Evolutionary conservation across 64 coral and sea anemone genomes (phyloP), one percentile per base, ranked within the genome.

Genomic region (Stichodactyla mertensii): DNA sequence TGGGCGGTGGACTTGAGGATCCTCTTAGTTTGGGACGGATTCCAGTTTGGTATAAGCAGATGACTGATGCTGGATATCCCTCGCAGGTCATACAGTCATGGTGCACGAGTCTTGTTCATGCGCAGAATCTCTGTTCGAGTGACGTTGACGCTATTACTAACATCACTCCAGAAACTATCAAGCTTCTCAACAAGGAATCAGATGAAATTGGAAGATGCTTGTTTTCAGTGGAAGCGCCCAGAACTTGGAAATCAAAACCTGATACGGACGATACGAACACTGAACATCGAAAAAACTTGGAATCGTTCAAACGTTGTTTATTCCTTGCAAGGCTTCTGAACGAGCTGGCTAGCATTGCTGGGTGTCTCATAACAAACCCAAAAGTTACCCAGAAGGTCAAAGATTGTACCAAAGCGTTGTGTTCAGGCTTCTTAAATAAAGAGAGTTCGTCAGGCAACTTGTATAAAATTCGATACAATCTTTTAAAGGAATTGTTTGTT

Each of bases 121-220:
- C 82, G 4, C 9, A 79, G 5, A 58, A 86, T 12, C 57, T 90
- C 8, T 78, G 53, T 18, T 90, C 89, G 4, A 83, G 83, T 7
- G 89, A 90, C 18, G 71, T 90, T 66, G 82, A 90, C 19, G 82
- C 82, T 16, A 86, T 90, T 55, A 84, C 24, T 53, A 77, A 90
- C 51, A 24, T 90, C 10, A 90, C 45, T 23, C 61, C 89, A 15
- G n/a, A 4, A 55, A 78, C 51, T 1, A 79, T 86, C 28, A 26
- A 78, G 70, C 31, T 90, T 64, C 70, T 79, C 0, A 8, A 28
- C 74, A 24, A 83, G 20, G 45, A 79, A 6, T 61, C 70, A 6
- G 27, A 86, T 59, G 60, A 2, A 64, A 79, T 86, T 54, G 61
- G 77, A 11, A 54, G 24, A 0, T 77, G 69, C 71, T 85, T 86